Percentiles rank a stretch among this genome's conserved stretches.
These are phyloP conservation scores for Strix uralensis DNA, from an alignment of 2,113 vertebrate species.

Conservation along the genomic window DNA sequence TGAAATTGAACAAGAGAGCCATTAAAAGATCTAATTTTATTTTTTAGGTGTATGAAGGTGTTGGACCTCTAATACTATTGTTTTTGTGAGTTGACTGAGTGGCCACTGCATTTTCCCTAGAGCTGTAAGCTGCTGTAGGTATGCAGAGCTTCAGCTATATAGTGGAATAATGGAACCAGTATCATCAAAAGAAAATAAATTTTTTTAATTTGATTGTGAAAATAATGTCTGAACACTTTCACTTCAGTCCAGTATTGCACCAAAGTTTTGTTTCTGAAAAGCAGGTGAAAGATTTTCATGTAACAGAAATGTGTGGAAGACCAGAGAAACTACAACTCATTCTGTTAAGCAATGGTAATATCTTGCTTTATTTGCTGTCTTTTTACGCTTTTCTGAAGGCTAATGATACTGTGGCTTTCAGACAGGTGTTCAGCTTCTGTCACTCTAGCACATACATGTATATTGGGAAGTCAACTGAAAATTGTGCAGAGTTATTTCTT, in stretches of 20 bases:
- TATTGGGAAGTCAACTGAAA: neutral
- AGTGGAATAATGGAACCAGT: neutral
- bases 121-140: neutral
- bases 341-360: neutral
- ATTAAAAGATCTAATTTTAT: neutral
- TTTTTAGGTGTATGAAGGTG: neutral
- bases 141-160: neutral
- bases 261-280: neutral
- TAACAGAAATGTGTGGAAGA: neutral
- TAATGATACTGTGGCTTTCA: neutral
- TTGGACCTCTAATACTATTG: neutral
- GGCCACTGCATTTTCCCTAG: neutral
- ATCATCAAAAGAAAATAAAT: neutral
- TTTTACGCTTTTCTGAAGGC: neutral
- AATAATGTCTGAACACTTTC: fast-evolving
- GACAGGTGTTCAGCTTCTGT: neutral
- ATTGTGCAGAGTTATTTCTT: neutral
- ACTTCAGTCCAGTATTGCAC: neutral
- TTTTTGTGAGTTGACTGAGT: neutral
- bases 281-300: neutral
- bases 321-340: neutral
- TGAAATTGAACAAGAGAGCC: neutral
- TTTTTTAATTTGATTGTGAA: neutral
- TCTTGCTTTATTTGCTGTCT: neutral
- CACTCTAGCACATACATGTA: fast-evolving